phyloP scores from a whole-genome alignment of 2,113 vertebrate species.

The Grantiella picta region DNA sequence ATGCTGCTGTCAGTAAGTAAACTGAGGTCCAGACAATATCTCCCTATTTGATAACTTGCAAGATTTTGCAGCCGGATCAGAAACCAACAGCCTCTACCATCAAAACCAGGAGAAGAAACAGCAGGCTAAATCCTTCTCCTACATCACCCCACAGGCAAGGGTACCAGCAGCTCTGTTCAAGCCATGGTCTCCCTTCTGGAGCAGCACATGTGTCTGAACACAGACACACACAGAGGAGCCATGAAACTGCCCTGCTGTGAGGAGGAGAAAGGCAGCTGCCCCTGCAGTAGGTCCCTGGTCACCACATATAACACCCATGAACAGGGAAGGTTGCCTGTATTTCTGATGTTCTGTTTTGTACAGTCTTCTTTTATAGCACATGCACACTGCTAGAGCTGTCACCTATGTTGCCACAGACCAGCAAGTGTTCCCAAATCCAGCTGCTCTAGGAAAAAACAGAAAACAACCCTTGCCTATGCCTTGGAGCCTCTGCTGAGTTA shows the following conservation, averaged over 20 bases:
- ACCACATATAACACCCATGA: rapidly evolving
- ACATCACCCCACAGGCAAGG: background rate
- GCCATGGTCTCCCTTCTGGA: background rate
- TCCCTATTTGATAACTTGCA: background rate
- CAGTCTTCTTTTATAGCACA: background rate
- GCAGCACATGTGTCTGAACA: background rate
- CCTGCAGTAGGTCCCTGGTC: background rate
- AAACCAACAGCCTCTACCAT: background rate
- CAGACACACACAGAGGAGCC: background rate
- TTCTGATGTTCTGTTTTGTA: background rate
- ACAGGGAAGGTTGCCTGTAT: background rate
- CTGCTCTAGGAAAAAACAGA: background rate
- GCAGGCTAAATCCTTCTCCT: background rate
- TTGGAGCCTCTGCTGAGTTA: background rate
- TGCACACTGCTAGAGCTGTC: background rate
- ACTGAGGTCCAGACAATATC: background rate
- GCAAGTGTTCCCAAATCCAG: background rate
- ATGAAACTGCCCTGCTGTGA: background rate
- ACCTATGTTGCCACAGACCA: background rate
- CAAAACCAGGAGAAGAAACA: background rate
- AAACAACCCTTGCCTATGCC: background rate
- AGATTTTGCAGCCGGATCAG: background rate
- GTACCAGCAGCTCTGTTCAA: background rate
- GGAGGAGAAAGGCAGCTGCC: background rate
- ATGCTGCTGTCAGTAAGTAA: background rate